Evolutionary conservation across 2,113 vertebrate genomes (phyloP), one percentile per base, ranked within the genome.

Genomic region (Sander lucioperca): DNA sequence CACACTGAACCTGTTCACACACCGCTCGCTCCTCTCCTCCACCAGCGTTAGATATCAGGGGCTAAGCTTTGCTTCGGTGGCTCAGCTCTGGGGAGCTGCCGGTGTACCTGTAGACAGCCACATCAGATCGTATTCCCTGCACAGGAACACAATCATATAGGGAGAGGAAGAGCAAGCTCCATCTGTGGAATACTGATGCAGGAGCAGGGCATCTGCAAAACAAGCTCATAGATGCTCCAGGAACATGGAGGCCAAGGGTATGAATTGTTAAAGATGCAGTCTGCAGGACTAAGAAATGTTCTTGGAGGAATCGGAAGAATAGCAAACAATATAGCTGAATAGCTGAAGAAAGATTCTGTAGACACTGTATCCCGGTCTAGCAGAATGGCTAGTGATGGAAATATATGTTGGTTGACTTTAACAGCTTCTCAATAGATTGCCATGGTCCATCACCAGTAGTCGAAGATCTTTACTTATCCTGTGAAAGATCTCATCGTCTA

Each of bases 171-270:
- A 59, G 79, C 8, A 1, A 36, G 62, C 56, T 48, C 62, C 68
- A 65, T 69, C 67, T 16, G 69, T 45, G 53, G 92, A 93, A 94
- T 94, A 91, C 92, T 90, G 86, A 94, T 92, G 73, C 69, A 48
- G 69, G 62, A 75, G 23, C 58, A 21, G 77, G n/a, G 81, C 72
- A 62, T 84, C 71, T 21, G 16, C 54, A 36, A 76, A 86, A 79
- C 58, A 11, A 59, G 79, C 74, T 86, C 85, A 74, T 57, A 79
- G 72, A 76, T 67, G 33, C 79, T 72, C 0, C 3, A 80, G 79
- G 53, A 88, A 86, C 79, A 71, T 19, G 63, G 81, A 89, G 65
- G 86, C 77, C 51, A 13, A 11, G 56, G 82, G 61, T 51, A 84
- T 77, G 78, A 86, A 91, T 92, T 74, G 58, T 76, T 90, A 91